These are phyloP conservation scores for Halcyon senegalensis DNA, from an alignment of 2,113 vertebrate genomes.

Conservation along the genomic window DNA sequence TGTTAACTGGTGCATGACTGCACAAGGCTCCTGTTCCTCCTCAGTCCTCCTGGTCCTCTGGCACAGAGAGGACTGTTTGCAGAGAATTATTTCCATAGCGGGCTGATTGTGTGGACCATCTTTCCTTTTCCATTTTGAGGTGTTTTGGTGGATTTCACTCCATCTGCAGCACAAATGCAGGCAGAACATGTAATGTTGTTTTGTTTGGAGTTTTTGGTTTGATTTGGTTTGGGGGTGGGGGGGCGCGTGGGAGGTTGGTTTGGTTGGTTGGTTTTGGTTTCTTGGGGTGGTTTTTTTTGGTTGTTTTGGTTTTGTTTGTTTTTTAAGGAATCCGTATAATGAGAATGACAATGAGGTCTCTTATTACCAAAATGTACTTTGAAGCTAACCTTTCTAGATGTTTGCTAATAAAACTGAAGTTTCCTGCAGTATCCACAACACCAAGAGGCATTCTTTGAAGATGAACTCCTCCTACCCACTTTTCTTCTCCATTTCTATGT, in stretches of 20 bases:
- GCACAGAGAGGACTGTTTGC: not conserved
- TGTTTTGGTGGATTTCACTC: not conserved
- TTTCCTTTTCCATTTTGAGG: not conserved
- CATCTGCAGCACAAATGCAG: not conserved
- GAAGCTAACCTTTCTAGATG: not conserved
- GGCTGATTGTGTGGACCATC: not conserved
- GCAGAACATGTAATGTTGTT: not conserved
- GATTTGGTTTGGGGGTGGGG: too few relatives aligned
- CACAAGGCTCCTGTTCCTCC: constrained; percentile 2
- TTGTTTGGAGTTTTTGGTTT: not conserved
- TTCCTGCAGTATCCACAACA: not conserved
- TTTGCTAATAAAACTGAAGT: not conserved
- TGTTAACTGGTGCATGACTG: constrained; percentile 37
- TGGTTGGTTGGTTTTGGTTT: too few relatives aligned
- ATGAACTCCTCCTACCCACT: not conserved
- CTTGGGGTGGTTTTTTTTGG: too few relatives aligned
- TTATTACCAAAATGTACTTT: not conserved
- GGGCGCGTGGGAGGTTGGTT: too few relatives aligned
- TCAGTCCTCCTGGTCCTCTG: not conserved
- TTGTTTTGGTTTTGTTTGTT: not conserved
- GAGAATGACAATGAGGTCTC: not conserved
- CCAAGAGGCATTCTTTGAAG: not conserved
- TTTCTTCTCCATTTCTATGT: constrained; percentile 28
- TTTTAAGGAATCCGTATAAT: not conserved
- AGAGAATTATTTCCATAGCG: not conserved